A percentile compares a stretch with the other conserved stretches of the same genome.
Evolutionary conservation across 2,113 vertebrate species (phyloP).

Genomic region (Vidua macroura): DNA sequence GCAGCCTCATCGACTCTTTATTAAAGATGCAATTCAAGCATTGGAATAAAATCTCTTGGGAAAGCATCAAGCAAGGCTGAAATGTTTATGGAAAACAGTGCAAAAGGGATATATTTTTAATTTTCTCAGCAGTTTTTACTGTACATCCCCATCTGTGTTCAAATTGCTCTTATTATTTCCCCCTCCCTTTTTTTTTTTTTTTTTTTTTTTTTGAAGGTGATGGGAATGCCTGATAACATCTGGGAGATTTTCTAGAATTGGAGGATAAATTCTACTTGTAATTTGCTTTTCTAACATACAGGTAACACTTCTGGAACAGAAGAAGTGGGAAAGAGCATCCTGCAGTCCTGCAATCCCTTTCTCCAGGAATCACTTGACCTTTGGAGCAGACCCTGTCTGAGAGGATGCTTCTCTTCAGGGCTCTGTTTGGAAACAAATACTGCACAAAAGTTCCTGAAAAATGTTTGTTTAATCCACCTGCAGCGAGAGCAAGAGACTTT

Average conservation of each 20-base stretch:
- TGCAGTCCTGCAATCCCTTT: not conserved
- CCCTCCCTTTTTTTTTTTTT: too few relatives aligned
- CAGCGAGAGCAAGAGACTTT: not conserved
- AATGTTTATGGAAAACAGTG: not conserved
- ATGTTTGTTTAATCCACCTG: not conserved
- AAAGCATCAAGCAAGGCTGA: not conserved
- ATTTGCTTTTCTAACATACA: not conserved
- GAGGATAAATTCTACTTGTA: not conserved
- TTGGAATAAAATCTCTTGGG: not conserved
- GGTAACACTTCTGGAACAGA: not conserved
- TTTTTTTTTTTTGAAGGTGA: not conserved
- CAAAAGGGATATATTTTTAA: not conserved
- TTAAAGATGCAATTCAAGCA: not conserved
- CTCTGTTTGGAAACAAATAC: not conserved
- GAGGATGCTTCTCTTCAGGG: not conserved
- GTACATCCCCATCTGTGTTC: not conserved
- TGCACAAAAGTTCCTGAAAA: not conserved
- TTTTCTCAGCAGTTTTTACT: not conserved
- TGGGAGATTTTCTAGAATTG: not conserved
- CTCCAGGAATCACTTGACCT: not conserved
- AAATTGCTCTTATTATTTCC: not conserved
- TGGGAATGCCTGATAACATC: not conserved
- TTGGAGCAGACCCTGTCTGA: not conserved
- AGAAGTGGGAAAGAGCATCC: not conserved
- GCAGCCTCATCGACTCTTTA: not conserved